Conservation (phyloP, 2,113 vertebrate genomes). For the Microcebus griseorufus region DNA sequence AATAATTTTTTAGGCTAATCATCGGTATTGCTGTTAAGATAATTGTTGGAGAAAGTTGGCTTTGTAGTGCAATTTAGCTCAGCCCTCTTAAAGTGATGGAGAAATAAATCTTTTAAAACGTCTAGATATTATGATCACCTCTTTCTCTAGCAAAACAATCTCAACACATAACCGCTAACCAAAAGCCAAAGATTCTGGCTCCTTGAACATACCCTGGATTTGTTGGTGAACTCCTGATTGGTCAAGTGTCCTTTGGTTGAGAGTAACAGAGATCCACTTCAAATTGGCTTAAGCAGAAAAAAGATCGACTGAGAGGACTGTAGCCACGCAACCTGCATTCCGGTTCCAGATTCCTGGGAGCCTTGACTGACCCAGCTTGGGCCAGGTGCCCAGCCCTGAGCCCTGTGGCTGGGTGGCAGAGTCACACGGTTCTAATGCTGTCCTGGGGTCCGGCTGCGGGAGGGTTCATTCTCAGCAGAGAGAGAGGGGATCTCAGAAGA, state of each 20-base stretch:
- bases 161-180: not conserved
- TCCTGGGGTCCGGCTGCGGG: not conserved
- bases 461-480: not conserved
- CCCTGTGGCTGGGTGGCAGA: not conserved
- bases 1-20: slow-evolving; percentile 2
- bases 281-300: not conserved
- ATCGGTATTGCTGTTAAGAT: not conserved
- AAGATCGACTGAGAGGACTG: not conserved
- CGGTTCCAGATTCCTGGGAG: not conserved
- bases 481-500: not conserved
- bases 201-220: not conserved
- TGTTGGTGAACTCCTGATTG: not conserved
- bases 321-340: not conserved
- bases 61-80: not conserved
- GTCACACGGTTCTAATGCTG: not conserved
- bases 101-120: not conserved
- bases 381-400: not conserved
- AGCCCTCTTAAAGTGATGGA: not conserved
- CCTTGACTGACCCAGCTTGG: not conserved
- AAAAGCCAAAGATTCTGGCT: not conserved
- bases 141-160: not conserved
- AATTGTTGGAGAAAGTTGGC: not conserved
- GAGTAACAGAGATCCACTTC: not conserved
- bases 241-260: not conserved
- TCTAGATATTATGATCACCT: not conserved